Base-by-base conservation (phyloP, 2,888 invertebrate genomes). In the Ceratothoa steindachneri region DNA sequence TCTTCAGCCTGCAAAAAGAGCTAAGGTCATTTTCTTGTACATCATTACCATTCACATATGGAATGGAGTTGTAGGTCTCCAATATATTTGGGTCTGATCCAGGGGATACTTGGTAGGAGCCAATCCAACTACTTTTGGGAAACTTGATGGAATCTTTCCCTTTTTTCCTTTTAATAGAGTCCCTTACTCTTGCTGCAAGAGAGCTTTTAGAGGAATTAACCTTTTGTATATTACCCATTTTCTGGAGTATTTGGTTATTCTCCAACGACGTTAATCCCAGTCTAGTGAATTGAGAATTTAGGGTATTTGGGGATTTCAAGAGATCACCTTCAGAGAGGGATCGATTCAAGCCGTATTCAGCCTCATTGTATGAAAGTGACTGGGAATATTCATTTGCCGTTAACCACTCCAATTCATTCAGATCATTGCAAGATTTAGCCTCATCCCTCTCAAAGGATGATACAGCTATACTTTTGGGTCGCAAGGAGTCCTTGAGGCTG, bases 401-500 rank as follows among this genome's bases (percentile, higher is more conserved):
- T 24, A 60, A 60, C 41, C 41, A 41, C 41, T 41, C 15, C 41
- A 41, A 41, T 5, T 41, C 41, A 41, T 41, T 19, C n/a, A 60
- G 24, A 60, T 60, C 60, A 60, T 19, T 60, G 29, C 31, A 30
- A 24, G 52, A 29, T 5, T 29, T n/a, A n/a, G 29, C 51, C 68
- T 12, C 68, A 55, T 30, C 67, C 5, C 28, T 22, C 5, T 41
- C 68, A 30, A 67, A 15, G 0, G 72, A 69, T 4, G 74, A 30
- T 19, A 67, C 74, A 30, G 79, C 79, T n/a, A 79, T 76, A 66
- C 79, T 79, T 55, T 72, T 70, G 30, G 79, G 79, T 30, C 79
- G 28, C 29, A 31, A 28, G 1, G 71, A 22, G 9, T 27, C 4
- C 4, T 30, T 30, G 67, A 22, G 2, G 3, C 55, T 30, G 15